phyloP scores from a whole-genome alignment of 2,113 vertebrate genomes.

The Antechinus stuartii region DNA sequence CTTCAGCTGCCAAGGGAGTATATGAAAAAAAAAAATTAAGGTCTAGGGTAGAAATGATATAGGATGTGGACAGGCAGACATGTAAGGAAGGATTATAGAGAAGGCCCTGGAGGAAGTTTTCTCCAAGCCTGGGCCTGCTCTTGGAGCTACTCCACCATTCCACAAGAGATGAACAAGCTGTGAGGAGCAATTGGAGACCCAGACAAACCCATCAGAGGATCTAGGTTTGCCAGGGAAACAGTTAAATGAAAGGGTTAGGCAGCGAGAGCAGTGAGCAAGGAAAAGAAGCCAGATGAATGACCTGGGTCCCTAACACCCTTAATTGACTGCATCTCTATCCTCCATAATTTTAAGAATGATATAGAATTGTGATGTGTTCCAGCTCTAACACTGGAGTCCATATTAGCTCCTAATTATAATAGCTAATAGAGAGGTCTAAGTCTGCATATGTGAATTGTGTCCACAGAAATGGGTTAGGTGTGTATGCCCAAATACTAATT shows the following conservation, averaged over 20 bases:
- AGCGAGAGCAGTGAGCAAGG: background rate
- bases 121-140: background rate
- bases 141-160: background rate
- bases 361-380: background rate
- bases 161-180: background rate
- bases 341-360: background rate
- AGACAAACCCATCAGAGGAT: background rate
- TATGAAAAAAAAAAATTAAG: background rate
- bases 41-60: background rate
- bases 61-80: background rate
- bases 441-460: background rate
- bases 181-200: background rate
- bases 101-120: background rate
- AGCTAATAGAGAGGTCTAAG: background rate
- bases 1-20: background rate
- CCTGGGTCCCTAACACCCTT: background rate
- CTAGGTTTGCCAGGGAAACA: background rate
- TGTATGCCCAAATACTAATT: background rate
- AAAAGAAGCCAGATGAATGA: background rate
- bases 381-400: background rate
- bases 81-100: background rate
- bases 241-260: background rate
- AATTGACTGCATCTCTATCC: background rate
- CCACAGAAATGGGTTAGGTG: background rate
- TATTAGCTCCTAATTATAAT: background rate